Base-by-base conservation (phyloP, 2,797 vertebrate genomes). In the Notoglanidium macrostoma region DNA sequence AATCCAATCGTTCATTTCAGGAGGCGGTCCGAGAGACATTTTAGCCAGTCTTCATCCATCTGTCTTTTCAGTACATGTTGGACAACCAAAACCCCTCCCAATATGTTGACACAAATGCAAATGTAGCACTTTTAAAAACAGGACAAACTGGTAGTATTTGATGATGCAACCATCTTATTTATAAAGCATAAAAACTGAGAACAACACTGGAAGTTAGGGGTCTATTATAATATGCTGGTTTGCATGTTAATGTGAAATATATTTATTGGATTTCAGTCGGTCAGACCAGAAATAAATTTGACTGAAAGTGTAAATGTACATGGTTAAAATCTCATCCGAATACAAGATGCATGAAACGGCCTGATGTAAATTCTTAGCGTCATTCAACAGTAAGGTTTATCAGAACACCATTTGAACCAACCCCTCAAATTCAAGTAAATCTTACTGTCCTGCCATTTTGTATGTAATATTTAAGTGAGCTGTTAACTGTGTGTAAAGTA, bases 401-500 rank as follows among this genome's bases (percentile, higher is more conserved):
- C 76, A 40, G 76, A 54, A 46, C 63, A 21, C 65, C n/a, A 12
- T 40, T 40, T 51, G 49, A 21, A 35, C n/a, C 76, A 61, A 32
- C 14, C 1, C 5, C 32, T 61, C 35, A 11, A 21, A 57, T 74
- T 82, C 44, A 51, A n/a, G 12, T 54, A 35, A 83, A 82, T 32
- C 72, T 83, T 15, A 17, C 65, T 61, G 44, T 83, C 44, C 32
- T 84, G 46, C 51, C 44, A 49, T 77, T 59, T 83, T 61, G 79
- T 70, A 23, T 83, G 40, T 70, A 51, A 82, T 65, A 49, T 54
- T 76, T 32, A 35, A 80, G 65, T 46, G 80, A 86, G 74, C 17
- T 59, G 85, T 84, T 83, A 86, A 88, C 49, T 78, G 74, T 80
- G 61, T 72, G 72, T 78, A 67, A 46, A 84, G 65, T 86, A 86